Evolutionary conservation across 2,888 invertebrate species (phyloP), one percentile per base, ranked within the genome.

Genomic region (Eupeodes luniger): DNA sequence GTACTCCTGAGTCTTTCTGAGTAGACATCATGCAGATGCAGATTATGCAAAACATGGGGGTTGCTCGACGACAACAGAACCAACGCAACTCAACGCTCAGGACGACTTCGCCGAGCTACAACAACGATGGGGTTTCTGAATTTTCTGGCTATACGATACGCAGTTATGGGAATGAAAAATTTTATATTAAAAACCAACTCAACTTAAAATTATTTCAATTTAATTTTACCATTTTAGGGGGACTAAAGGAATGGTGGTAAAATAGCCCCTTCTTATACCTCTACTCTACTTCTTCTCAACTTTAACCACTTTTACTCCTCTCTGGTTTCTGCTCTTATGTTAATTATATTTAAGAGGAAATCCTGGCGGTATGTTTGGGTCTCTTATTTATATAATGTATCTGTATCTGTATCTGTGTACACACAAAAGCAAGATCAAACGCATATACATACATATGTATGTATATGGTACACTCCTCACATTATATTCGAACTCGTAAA

Each of bases 141-240:
- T 70, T 6, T 27, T 10, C 2, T 16, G 40, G 40, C 40, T 40
- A 27, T 27, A 27, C 27, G 27, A 27, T 27, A 40, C 40, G 40
- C 40, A 40, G 5, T 40, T 40, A 40, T 5, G 7, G 55, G 55
- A 66, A 85, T n/a, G 77, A 34, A 59, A 66, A 49, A 72, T 77
- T 76, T 81, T 78, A 81, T 85, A 85, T 85, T 81, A 85, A 85
- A 81, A 85, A 85, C 74, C 81, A 74, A 85, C 85, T 81, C 81
- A 81, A 85, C 81, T 85, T 72, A 74, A 85, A 85, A 85, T 81
- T 78, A 81, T 85, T 85, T 85, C 81, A 85, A 85, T 85, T 81
- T 85, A 81, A 85, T 85, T 85, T 85, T 70, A 74, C n/a, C 47
- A 74, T 72, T 81, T 53, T 51, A 9, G 40, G 36, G 70, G 40